These are phyloP conservation scores for Rhinolophus ferrumequinum DNA, from an alignment of 2,113 vertebrate species.

Conservation along the genomic window DNA sequence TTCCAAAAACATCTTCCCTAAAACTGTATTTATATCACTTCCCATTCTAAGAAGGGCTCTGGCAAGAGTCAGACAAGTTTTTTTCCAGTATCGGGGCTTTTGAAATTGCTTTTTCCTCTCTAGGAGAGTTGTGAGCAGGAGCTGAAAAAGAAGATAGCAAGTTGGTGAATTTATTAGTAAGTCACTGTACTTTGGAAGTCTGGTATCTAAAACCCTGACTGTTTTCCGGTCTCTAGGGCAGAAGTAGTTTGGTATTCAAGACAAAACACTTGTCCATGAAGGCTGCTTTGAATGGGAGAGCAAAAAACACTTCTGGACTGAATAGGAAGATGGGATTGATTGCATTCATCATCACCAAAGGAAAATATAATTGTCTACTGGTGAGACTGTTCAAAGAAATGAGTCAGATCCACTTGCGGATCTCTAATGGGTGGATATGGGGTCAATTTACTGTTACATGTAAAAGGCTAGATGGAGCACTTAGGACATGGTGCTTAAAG, in stretches of 20 bases:
- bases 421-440: not conserved
- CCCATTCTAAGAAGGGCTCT: not conserved
- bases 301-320: not conserved
- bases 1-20: not conserved
- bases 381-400: not conserved
- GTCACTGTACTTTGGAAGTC: not conserved
- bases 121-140: not conserved
- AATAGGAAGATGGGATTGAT: not conserved
- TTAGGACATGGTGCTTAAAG: not conserved
- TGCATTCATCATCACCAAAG: not conserved
- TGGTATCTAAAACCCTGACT: not conserved
- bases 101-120: not conserved
- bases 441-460: not conserved
- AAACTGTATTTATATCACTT: not conserved
- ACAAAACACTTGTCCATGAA: not conserved
- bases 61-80: not conserved
- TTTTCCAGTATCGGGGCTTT: not conserved
- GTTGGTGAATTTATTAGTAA: not conserved
- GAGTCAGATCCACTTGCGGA: not conserved
- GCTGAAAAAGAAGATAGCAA: not conserved
- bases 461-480: not conserved
- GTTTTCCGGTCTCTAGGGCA: not conserved
- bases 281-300: not conserved
- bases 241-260: not conserved
- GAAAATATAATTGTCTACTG: not conserved